phyloP scores from a whole-genome alignment of 2,797 vertebrate species.

The Limnodromus scolopaceus region DNA sequence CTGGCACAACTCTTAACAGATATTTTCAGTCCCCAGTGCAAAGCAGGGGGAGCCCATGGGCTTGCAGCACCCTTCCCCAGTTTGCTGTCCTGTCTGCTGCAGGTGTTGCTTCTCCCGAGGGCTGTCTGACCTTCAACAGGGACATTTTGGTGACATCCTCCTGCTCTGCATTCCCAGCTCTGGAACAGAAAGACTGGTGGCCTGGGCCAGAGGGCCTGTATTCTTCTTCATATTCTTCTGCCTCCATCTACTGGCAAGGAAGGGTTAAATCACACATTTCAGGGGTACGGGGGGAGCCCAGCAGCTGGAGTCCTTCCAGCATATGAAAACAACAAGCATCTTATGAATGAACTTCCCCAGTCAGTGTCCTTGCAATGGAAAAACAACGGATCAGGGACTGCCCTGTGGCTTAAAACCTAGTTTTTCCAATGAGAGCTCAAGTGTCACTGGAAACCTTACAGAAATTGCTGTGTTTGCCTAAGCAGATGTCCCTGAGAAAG shows the following conservation, averaged over 20 bases:
- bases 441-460: slow-evolving; percentile 39
- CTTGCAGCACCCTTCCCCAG: not conserved
- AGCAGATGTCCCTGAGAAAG: not conserved
- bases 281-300: not conserved
- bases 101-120: not conserved
- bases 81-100: not conserved
- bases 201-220: fast-evolving
- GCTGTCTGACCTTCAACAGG: not conserved
- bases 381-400: slow-evolving; percentile 16
- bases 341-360: slow-evolving; percentile 5
- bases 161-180: not conserved
- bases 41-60: not conserved
- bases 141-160: not conserved
- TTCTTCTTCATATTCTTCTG: not conserved
- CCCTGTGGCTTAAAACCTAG: slow-evolving; percentile 26
- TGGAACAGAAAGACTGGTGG: not conserved
- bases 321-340: slow-evolving; percentile 1
- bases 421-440: slow-evolving; percentile 55
- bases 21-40: not conserved
- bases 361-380: slow-evolving; percentile 48
- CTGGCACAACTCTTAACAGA: not conserved
- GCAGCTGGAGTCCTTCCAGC: slow-evolving; percentile 45
- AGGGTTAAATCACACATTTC: slow-evolving; percentile 58
- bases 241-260: slow-evolving; percentile 39
- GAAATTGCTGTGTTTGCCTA: slow-evolving; percentile 10